These are phyloP conservation scores for Monodelphis domestica DNA, from an alignment of 2,797 vertebrate genomes.

Conservation along the genomic window DNA sequence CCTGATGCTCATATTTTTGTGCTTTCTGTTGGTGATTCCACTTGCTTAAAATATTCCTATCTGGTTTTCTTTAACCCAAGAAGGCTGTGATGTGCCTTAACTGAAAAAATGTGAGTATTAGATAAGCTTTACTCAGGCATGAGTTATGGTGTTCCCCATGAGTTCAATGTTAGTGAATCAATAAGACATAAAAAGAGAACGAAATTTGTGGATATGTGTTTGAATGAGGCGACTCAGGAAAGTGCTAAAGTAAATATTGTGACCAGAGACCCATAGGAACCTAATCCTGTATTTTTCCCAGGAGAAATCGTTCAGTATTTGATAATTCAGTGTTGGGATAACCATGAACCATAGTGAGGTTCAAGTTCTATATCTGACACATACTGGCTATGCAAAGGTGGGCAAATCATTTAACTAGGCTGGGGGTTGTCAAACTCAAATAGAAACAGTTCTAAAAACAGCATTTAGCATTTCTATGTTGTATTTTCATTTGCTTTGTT, in stretches of 20 bases:
- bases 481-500: not conserved
- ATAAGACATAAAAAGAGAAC: not conserved
- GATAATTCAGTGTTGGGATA: not conserved
- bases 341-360: not conserved
- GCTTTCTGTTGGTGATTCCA: not conserved
- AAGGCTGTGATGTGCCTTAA: not conserved
- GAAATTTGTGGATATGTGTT: not conserved
- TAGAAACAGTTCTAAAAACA: not conserved
- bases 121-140: not conserved
- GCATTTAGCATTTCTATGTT: not conserved
- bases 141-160: not conserved
- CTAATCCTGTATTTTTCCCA: not conserved
- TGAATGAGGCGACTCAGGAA: not conserved
- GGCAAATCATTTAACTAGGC: not conserved
- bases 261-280: not conserved
- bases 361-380: not conserved
- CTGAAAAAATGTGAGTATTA: not conserved
- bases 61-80: not conserved
- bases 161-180: not conserved
- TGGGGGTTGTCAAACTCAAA: not conserved
- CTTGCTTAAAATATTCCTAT: not conserved
- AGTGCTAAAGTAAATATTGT: not conserved
- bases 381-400: not conserved
- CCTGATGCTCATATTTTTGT: not conserved
- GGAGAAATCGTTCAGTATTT: not conserved